These are phyloP conservation scores for Polypedilum pembai DNA, from an alignment of 1,140 invertebrate genomes.

Conservation along the genomic window DNA sequence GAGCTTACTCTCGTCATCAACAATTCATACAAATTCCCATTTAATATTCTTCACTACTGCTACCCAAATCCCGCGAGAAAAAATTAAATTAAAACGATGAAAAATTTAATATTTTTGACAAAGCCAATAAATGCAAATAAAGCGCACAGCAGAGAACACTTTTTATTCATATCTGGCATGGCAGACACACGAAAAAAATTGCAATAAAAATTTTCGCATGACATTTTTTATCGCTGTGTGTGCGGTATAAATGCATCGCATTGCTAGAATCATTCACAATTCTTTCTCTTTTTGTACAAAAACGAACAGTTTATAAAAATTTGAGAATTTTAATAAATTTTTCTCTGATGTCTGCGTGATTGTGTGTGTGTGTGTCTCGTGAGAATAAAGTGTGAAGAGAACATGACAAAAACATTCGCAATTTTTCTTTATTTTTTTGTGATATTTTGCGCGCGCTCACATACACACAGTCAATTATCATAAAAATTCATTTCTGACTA, in stretches of 20 bases:
- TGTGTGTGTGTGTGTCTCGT: no score
- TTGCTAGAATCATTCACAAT: not conserved
- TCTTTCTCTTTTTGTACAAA: not conserved
- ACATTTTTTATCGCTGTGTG: slow-evolving; percentile 1
- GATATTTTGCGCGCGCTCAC: no score
- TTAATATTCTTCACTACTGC: no score
- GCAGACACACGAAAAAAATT: not conserved
- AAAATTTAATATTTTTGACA: not conserved
- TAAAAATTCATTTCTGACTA: no score
- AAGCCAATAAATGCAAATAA: slow-evolving; percentile 7
- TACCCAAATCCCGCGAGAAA: not conserved
- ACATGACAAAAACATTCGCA: no score
- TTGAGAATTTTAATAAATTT: not conserved
- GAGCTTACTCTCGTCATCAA: no score
- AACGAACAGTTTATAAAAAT: not conserved
- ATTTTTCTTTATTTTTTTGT: no score
- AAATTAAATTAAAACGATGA: not conserved
- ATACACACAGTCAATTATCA: no score
- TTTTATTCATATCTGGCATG: not conserved
- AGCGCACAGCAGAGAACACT: not conserved
- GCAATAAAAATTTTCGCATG: not conserved
- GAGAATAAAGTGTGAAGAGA: no score
- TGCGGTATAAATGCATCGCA: not conserved
- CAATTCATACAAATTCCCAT: no score
- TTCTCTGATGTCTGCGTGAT: not conserved